Conservation (phyloP, 2,888 invertebrate genomes). For the Malthinus seriepunctatus region DNA sequence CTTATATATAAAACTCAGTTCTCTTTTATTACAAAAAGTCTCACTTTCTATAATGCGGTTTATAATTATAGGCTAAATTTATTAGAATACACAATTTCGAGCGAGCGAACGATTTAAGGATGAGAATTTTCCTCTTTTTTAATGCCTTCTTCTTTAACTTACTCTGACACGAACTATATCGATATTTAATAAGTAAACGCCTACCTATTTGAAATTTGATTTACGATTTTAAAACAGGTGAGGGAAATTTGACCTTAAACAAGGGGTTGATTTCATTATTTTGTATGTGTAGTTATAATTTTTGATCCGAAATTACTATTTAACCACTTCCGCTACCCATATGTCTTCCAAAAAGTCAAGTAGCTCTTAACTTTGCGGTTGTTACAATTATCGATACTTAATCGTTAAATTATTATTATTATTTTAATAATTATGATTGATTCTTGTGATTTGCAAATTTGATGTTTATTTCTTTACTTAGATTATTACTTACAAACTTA, state of each 20-base stretch:
- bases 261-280: conserved; percentile 25
- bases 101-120: conserved; percentile 12
- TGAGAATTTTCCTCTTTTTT: not conserved
- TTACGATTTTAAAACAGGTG: conserved; percentile 43
- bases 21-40: conserved; percentile 38
- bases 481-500: too few relatives aligned
- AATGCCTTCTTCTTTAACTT: not conserved
- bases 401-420: not conserved
- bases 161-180: conserved; percentile 23
- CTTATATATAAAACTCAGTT: conserved; percentile 30
- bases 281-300: conserved; percentile 33
- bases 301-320: conserved; percentile 33
- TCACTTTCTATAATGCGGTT: conserved; percentile 40
- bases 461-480: not conserved
- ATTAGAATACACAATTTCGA: conserved; percentile 24
- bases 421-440: conserved; percentile 4
- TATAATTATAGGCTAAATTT: conserved; percentile 37
- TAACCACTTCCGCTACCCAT: conserved; percentile 41
- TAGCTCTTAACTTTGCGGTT: conserved; percentile 21
- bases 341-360: conserved; percentile 28
- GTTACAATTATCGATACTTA: conserved; percentile 14
- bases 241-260: conserved; percentile 33
- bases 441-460: conserved; percentile 1
- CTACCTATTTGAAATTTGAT: conserved; percentile 50
- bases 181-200: conserved; percentile 45